Base-by-base conservation (phyloP, 2,888 invertebrate species). In the Noctuana brunneofusca region DNA sequence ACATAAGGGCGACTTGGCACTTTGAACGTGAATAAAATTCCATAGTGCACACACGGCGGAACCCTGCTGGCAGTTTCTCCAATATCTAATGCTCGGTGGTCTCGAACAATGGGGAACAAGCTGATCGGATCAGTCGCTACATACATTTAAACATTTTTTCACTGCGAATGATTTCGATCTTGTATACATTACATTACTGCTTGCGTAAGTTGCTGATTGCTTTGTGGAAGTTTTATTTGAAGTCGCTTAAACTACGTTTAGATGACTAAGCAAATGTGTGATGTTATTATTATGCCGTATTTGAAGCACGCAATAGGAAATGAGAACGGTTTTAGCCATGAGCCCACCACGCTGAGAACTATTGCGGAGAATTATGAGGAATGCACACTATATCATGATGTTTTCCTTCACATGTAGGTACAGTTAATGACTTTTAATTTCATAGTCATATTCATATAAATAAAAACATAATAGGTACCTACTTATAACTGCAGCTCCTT, bases 31-130 rank as follows among this genome's bases (percentile, higher is more conserved):
- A 16, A 16, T 41, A 14, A 41, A 41, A 16, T 16, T n/a, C 38
- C 14, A 38, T 38, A 38, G 38, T 1, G n/a, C n/a, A 20, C 35
- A 1, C 9, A 12, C 30, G 11, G 59, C 56, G 63, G 65, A 62
- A 63, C 65, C 72, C 71, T 68, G 72, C 70, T 70, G 72, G 46
- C 38, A 54, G 38, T 66, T 65, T 64, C 56, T 49, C 63, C 64
- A 64, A 67, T 64, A 68, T 68, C 70, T 66, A 66, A 66, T 65
- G 66, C 70, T 64, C 68, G 71, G 71, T 71, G 71, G 71, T 71
- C 71, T 49, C 38, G 54, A 62, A 62, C 60, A 62, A 62, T 62
- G 48, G 48, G 32, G n/a, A n/a, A 35, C 38, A 35, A 14, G 35
- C 48, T 62, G 38, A 55, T 62, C 55, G 49, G 55, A 9, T 46